phyloP scores from a whole-genome alignment of 2,113 vertebrate species.

The Petroica traversi region DNA sequence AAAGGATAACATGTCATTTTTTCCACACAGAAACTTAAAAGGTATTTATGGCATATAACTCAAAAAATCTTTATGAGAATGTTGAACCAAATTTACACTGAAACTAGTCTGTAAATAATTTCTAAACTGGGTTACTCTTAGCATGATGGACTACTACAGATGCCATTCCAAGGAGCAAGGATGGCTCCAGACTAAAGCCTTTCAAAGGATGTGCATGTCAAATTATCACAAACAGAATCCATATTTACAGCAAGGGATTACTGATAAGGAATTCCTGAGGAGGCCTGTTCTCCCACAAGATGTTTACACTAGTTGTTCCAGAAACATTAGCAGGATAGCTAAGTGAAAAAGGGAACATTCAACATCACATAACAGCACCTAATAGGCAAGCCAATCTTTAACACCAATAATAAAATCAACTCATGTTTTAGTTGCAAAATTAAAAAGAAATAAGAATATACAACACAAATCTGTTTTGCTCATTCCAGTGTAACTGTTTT shows the following conservation, averaged over 20 bases:
- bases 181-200: not conserved
- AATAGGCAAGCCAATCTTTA: not conserved
- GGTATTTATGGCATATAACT: not conserved
- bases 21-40: not conserved
- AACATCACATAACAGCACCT: not conserved
- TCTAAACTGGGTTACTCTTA: not conserved
- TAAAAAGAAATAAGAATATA: not conserved
- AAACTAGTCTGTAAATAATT: not conserved
- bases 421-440: not conserved
- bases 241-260: conserved; percentile 34
- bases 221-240: conserved; percentile 19
- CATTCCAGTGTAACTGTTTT: not conserved
- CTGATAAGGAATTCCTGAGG: conserved; percentile 42
- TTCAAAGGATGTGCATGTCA: not conserved
- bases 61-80: not conserved
- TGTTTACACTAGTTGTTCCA: not conserved
- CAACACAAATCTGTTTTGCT: not conserved
- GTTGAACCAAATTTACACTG: not conserved
- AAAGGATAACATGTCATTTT: not conserved
- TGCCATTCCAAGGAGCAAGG: not conserved
- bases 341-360: not conserved
- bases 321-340: not conserved
- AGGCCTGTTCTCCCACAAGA: not conserved
- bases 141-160: not conserved
- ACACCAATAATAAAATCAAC: not conserved